Conservation (phyloP, 2,888 invertebrate species). For the Litoditis marina region DNA sequence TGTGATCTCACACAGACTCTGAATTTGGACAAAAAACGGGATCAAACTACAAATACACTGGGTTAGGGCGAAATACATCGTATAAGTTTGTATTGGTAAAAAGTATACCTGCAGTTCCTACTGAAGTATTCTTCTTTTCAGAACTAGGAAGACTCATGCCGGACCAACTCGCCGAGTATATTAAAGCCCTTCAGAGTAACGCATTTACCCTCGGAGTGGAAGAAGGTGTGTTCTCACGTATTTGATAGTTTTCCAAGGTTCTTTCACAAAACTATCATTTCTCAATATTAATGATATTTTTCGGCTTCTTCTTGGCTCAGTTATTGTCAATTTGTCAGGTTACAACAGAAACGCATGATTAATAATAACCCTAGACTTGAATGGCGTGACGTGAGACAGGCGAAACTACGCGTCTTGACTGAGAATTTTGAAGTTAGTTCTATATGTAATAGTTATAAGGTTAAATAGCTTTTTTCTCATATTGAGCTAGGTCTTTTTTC, state of each 20-base stretch:
- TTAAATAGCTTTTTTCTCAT: not conserved
- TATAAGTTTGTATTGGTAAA: not conserved
- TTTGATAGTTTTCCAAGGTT: not conserved
- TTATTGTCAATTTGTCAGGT: too few relatives aligned
- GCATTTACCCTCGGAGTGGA: constrained; percentile 90
- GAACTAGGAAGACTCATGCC: constrained; percentile 72
- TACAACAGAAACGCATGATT: too few relatives aligned
- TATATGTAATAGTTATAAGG: too few relatives aligned
- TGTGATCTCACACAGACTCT: too few relatives aligned
- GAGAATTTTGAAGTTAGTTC: not conserved
- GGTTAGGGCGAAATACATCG: not conserved
- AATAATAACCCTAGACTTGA: too few relatives aligned
- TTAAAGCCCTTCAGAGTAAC: constrained; percentile 86
- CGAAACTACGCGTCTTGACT: not conserved
- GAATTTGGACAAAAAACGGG: too few relatives aligned
- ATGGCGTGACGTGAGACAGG: too few relatives aligned
- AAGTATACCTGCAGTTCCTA: too few relatives aligned
- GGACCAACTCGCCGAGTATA: constrained; percentile 83
- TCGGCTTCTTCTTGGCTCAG: too few relatives aligned
- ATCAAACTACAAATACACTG: not conserved
- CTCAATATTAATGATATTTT: too few relatives aligned
- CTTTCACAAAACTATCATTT: too few relatives aligned
- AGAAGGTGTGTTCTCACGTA: constrained; percentile 67
- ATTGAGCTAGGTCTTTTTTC: not conserved
- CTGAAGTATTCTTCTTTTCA: too few relatives aligned